Evolutionary conservation across 2,888 invertebrate genomes (phyloP).

Genomic region (Drosophila rellima): DNA sequence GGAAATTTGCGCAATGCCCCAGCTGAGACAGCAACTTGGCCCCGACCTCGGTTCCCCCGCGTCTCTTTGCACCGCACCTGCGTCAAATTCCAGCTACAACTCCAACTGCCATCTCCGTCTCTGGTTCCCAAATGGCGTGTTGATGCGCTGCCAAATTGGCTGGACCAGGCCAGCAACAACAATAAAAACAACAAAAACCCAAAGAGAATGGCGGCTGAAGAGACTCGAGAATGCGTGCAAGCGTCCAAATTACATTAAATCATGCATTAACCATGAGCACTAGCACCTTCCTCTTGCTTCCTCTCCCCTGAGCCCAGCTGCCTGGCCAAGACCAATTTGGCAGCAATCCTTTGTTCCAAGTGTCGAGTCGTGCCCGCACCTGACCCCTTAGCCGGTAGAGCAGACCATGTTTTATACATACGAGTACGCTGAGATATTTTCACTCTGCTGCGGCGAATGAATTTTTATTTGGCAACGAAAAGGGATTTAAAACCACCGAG

Average conservation of each 20-base stretch:
- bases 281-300: slow-evolving; percentile 4
- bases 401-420: slow-evolving; percentile 76
- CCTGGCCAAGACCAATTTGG: slow-evolving; percentile 70
- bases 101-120: slow-evolving; percentile 19
- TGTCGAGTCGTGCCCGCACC: slow-evolving; percentile 46
- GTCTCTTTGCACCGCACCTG: slow-evolving; percentile 35
- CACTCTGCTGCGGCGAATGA: slow-evolving; percentile 54
- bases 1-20: slow-evolving; percentile 71
- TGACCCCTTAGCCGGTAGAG: not conserved
- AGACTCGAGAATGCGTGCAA: slow-evolving; percentile 67
- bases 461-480: slow-evolving; percentile 70
- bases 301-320: slow-evolving; percentile 6
- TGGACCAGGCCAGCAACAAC: slow-evolving; percentile 30
- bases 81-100: slow-evolving; percentile 19
- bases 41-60: slow-evolving; percentile 1
- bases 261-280: slow-evolving; percentile 84
- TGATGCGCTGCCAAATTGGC: slow-evolving; percentile 82
- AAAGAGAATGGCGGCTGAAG: slow-evolving; percentile 14
- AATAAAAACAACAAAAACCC: slow-evolving; percentile 1
- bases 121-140: slow-evolving; percentile 78
- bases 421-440: slow-evolving; percentile 42
- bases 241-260: slow-evolving; percentile 78
- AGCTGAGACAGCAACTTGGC: slow-evolving; percentile 49
- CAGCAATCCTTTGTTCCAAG: slow-evolving; percentile 73
- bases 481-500: slow-evolving; percentile 22